Conservation (phyloP, 2,113 vertebrate species). For the Pristiophorus japonicus region DNA sequence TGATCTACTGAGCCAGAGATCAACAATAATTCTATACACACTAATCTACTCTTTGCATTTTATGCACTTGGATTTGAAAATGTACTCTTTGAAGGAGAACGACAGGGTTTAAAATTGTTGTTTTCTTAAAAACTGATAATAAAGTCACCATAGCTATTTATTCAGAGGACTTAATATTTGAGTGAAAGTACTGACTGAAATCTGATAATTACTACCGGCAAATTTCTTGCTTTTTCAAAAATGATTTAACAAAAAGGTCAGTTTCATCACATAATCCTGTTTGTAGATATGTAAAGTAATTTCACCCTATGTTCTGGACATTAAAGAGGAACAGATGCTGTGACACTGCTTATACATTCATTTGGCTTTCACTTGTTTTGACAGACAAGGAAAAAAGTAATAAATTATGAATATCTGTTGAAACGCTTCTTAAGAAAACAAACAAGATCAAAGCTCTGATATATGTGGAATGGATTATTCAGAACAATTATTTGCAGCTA, state of each 20-base stretch:
- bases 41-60: not conserved
- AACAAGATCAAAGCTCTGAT: conserved; percentile 28
- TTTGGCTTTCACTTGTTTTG: conserved; percentile 22
- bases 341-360: not conserved
- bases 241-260: not conserved
- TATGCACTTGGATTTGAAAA: not conserved
- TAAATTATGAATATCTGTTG: conserved; percentile 33
- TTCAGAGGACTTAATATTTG: not conserved
- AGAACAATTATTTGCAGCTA: conserved; percentile 24
- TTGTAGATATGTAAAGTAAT: conserved; percentile 19
- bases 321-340: conserved; percentile 27
- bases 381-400: conserved; percentile 25
- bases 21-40: not conserved
- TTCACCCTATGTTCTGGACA: conserved; percentile 5
- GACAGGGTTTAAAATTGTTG: not conserved
- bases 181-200: not conserved
- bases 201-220: not conserved
- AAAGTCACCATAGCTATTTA: not conserved
- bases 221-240: not conserved
- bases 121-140: not conserved
- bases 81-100: not conserved
- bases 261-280: not conserved
- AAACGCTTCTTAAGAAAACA: conserved; percentile 13
- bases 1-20: not conserved
- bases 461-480: conserved; percentile 17